phyloP scores from a whole-genome alignment of 2,888 invertebrate genomes.

The Eupithecia dodoneata region DNA sequence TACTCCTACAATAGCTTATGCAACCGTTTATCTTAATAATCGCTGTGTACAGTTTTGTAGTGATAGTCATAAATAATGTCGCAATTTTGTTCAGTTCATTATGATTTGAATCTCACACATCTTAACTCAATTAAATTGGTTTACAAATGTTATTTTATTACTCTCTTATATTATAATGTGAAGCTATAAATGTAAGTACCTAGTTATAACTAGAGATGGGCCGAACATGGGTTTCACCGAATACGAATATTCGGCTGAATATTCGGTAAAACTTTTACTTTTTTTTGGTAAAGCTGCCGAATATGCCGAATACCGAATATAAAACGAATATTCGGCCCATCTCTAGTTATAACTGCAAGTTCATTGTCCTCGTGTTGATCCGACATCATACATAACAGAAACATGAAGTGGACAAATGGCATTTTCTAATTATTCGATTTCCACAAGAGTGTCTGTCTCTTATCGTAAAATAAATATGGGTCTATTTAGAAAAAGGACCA shows the following conservation, averaged over 20 bases:
- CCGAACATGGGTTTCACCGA: too few species aligned
- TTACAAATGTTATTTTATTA: background rate
- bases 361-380: conserved; percentile 47
- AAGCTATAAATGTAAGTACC: background rate
- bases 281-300: too few species aligned
- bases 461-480: conserved; percentile 38
- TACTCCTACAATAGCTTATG: conserved; percentile 62
- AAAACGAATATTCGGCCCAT: too few species aligned
- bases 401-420: conserved; percentile 39
- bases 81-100: conserved; percentile 20
- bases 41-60: conserved; percentile 38
- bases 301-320: too few species aligned
- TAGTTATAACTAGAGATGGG: too few species aligned
- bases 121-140: background rate
- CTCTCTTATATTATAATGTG: background rate
- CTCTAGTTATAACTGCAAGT: conserved; percentile 30
- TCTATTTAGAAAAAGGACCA: conserved; percentile 31
- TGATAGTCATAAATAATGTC: conserved; percentile 34
- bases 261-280: too few species aligned
- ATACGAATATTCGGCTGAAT: too few species aligned
- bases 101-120: background rate
- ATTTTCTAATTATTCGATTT: conserved; percentile 44
- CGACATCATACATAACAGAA: conserved; percentile 27
- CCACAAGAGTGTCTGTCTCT: conserved; percentile 29
- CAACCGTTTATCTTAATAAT: conserved; percentile 54